Percentiles rank a stretch among this genome's conserved stretches.
These are phyloP conservation scores for Circaetus cinerascens DNA, from an alignment of 2,113 vertebrate genomes.

Conservation along the genomic window DNA sequence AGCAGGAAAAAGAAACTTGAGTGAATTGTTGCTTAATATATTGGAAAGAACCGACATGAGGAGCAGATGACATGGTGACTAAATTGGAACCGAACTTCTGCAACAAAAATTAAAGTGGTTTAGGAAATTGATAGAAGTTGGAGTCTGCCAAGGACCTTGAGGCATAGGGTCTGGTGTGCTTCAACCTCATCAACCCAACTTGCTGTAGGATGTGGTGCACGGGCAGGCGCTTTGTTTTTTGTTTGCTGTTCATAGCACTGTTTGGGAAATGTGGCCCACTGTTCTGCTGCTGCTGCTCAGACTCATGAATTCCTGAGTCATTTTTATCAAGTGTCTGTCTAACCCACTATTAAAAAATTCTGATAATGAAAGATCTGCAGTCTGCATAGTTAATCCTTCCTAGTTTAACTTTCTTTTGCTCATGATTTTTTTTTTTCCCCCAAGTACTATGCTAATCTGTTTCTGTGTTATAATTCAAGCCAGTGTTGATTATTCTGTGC, in stretches of 20 bases:
- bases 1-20: neutral
- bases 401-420: neutral
- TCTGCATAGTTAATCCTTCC: neutral
- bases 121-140: neutral
- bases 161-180: neutral
- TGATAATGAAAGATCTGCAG: neutral
- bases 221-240: neutral
- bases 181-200: neutral
- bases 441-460: neutral
- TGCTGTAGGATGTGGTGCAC: accelerated
- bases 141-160: neutral
- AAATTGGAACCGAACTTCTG: neutral
- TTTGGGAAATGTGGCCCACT: neutral
- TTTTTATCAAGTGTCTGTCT: neutral
- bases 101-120: neutral
- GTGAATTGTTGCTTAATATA: neutral
- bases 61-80: neutral
- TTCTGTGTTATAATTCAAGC: neutral
- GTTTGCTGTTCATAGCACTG: neutral
- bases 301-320: neutral
- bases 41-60: neutral
- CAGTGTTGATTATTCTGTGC: neutral
- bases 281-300: neutral
- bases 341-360: neutral
- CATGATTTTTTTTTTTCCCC: accelerated